Base-by-base conservation (phyloP, 2,797 vertebrate species). In the Ceyx erithaca region DNA sequence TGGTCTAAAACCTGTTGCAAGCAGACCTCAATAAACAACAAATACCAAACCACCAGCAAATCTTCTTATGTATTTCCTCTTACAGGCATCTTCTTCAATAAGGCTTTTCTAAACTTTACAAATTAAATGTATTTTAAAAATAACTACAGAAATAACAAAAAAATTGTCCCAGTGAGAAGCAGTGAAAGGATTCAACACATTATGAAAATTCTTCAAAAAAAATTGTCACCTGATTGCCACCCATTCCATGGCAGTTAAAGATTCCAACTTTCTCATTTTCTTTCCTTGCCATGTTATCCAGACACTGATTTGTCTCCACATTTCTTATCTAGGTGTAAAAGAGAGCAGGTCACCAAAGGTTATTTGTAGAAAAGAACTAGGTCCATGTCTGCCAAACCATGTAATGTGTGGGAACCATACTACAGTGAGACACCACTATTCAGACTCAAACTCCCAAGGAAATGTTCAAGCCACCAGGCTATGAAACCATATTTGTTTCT, bases 221-320 rank as follows among this genome's bases (percentile, higher is more conserved):
- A 91, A 28, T 12, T 21, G 79, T 97, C 72, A 99, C 99, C 99
- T 99, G 99, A 98, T 99, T 99, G 92, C 99, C 99, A 95, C 99
- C 99, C 99, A 99, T 99, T 97, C 99, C 99, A n/a, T 99, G 99
- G 94, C 99, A 99, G 97, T 99, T 99, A 96, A 99, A 99, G 95
- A 99, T 99, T 95, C 99, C 99, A 85, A 99, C 99, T 98, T 99
- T 99, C 97, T 99, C 99, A n/a, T 99, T 99, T 96, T 99, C 99
- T 96, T 99, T 99, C 92, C 99, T 98, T 91, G 99, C 99, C 99
- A 99, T 99, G 97, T 99, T 99, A 98, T 99, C 99, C 97, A 99
- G 97, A 97, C 99, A 99, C 87, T 99, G 99, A 97, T 99, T 99
- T 78, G 99, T 99, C 97, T 99, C 99, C 93, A 99, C 99, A n/a